These are phyloP conservation scores for Lycorma delicatula DNA, from an alignment of 1,140 invertebrate genomes.

Conservation along the genomic window DNA sequence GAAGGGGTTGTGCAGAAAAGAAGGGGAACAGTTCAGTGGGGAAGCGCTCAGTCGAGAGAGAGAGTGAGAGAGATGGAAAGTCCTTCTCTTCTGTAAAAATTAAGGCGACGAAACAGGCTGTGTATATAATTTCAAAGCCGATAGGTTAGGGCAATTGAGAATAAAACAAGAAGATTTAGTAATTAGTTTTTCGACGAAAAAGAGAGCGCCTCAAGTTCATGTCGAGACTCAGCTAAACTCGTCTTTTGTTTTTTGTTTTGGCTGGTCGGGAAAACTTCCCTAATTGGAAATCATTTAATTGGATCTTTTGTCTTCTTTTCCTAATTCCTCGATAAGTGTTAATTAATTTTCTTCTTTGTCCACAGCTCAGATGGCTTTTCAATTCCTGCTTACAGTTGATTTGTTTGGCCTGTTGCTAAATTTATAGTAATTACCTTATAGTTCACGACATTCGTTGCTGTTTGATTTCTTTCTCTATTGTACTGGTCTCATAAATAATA, in stretches of 20 bases:
- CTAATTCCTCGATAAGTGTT: neutral
- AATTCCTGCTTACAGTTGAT: too few species aligned
- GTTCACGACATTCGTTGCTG: too few species aligned
- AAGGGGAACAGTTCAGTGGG: neutral
- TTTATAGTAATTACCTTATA: too few species aligned
- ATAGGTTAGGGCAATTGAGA: too few species aligned
- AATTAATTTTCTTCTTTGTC: neutral
- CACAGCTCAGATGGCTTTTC: neutral
- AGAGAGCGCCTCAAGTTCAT: neutral
- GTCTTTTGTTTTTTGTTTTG: constrained; percentile 1
- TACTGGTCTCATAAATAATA: too few species aligned
- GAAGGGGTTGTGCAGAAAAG: neutral
- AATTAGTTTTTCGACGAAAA: constrained; percentile 15
- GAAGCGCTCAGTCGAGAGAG: neutral
- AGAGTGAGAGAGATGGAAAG: neutral
- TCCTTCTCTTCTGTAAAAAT: neutral
- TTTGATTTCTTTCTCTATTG: too few species aligned
- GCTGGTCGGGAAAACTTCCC: neutral
- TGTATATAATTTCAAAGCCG: too few species aligned
- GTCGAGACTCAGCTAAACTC: neutral
- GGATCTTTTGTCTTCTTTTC: constrained; percentile 7
- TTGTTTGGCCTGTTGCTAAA: too few species aligned
- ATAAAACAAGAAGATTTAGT: constrained; percentile 6
- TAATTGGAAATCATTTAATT: constrained; percentile 17
- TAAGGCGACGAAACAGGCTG: neutral